phyloP scores from a whole-genome alignment of 2,797 vertebrate genomes.

The Trichosurus vulpecula region DNA sequence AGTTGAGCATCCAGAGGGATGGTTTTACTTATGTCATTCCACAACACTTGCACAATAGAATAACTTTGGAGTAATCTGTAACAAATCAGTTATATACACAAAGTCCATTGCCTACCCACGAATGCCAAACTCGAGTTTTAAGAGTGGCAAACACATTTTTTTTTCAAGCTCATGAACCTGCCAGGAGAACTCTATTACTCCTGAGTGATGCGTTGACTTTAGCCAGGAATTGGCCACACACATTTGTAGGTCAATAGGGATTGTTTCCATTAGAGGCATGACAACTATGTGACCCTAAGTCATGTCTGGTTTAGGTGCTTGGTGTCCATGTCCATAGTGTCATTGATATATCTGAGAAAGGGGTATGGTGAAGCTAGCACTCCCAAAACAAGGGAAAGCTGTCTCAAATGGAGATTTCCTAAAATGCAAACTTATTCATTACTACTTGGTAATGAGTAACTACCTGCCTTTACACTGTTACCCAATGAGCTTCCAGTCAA shows the following conservation, averaged over 20 bases:
- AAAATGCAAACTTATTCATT: neutral
- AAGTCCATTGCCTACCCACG: slow-evolving; percentile 6
- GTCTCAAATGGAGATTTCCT: neutral
- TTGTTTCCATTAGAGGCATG: neutral
- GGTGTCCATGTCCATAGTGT: neutral
- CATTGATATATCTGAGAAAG: neutral
- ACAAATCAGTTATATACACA: slow-evolving; percentile 62
- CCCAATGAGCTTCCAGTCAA: neutral
- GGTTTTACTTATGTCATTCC: slow-evolving; percentile 42
- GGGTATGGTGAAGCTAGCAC: neutral
- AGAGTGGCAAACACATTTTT: slow-evolving; percentile 26
- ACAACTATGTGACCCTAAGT: neutral
- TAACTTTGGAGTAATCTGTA: slow-evolving; percentile 57
- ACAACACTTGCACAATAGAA: slow-evolving; percentile 47
- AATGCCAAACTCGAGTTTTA: slow-evolving; percentile 38
- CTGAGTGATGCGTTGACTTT: neutral
- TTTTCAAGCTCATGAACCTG: neutral
- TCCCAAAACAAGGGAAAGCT: neutral
- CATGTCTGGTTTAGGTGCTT: neutral
- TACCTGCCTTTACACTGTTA: neutral
- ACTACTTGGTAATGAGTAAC: neutral
- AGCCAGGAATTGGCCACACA: neutral
- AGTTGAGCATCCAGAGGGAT: slow-evolving; percentile 34
- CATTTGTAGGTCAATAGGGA: neutral
- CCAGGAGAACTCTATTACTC: neutral